A percentile compares a stretch with the other conserved stretches of the same genome.
Conservation (phyloP, 2,113 vertebrate species). For the Leucosticte australis region DNA sequence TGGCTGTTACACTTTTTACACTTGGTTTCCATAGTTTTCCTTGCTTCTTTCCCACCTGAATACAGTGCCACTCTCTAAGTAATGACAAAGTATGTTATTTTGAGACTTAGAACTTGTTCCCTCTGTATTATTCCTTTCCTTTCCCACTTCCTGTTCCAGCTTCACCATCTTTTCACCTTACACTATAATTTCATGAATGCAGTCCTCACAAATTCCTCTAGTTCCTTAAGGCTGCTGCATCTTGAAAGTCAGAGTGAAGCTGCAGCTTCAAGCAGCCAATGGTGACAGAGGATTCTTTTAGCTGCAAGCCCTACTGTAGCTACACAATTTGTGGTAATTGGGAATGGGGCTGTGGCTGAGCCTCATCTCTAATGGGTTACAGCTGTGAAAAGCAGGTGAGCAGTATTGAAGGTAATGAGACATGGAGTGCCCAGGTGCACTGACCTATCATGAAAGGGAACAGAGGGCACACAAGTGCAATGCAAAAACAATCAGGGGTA, state of each 20-base stretch:
- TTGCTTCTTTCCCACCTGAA: background rate
- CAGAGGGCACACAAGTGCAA: background rate
- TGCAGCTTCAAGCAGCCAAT: background rate
- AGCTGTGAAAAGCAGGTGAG: background rate
- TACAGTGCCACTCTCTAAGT: background rate
- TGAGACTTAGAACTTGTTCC: background rate
- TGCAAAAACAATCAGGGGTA: background rate
- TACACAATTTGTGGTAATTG: background rate
- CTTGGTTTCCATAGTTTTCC: background rate
- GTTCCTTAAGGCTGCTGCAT: background rate
- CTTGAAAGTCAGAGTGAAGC: background rate
- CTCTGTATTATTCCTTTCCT: background rate
- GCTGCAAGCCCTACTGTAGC: background rate
- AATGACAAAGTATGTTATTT: background rate
- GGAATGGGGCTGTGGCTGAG: background rate
- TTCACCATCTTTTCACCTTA: background rate
- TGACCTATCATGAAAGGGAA: background rate
- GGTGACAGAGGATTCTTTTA: background rate
- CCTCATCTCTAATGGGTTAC: background rate
- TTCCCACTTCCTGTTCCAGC: background rate
- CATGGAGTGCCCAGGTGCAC: background rate
- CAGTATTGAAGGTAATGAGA: background rate
- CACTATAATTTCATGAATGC: background rate
- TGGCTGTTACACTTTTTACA: background rate
- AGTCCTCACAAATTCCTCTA: background rate